Percentiles rank a stretch among this genome's conserved stretches.
These are phyloP conservation scores for Noctua janthe DNA, from an alignment of 2,888 invertebrate species.

Conservation along the genomic window DNA sequence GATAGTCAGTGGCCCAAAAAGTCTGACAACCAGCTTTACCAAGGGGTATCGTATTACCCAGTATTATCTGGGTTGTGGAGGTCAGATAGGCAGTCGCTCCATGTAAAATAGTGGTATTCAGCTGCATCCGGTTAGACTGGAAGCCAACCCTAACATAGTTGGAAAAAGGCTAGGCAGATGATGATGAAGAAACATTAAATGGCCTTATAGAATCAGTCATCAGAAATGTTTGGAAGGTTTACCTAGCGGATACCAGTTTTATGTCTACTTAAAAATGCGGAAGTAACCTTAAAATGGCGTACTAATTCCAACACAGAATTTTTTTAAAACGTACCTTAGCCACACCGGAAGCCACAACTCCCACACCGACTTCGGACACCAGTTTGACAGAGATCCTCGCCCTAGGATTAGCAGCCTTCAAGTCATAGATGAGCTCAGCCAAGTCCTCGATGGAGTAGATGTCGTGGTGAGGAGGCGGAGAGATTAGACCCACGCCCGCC, in stretches of 20 bases:
- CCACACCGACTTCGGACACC: slow-evolving; percentile 99
- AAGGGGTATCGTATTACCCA: too few species aligned
- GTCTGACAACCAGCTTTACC: too few species aligned
- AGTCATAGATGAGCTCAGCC: slow-evolving; percentile 99
- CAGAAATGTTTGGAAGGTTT: not conserved
- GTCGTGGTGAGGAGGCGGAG: slow-evolving; percentile 99
- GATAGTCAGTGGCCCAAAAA: too few species aligned
- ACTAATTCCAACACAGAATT: not conserved
- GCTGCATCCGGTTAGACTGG: too few species aligned
- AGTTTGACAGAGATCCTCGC: slow-evolving; percentile 99
- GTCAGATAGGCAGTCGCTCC: too few species aligned
- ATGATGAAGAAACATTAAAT: too few species aligned
- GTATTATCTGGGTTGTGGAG: too few species aligned
- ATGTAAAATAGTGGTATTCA: too few species aligned
- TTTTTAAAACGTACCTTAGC: slow-evolving; percentile 93
- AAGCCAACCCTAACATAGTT: too few species aligned
- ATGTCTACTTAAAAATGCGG: too few species aligned
- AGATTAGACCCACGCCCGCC: slow-evolving; percentile 98
- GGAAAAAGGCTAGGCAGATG: too few species aligned
- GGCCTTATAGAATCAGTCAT: not conserved
- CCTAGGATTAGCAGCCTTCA: slow-evolving; percentile 98
- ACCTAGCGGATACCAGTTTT: not conserved
- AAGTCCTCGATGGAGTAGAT: slow-evolving; percentile 99
- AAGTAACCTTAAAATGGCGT: not conserved
- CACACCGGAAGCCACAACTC: slow-evolving; percentile 99